Evolutionary conservation across 2,797 vertebrate species (phyloP).

Genomic region (Manis crassicaudata): DNA sequence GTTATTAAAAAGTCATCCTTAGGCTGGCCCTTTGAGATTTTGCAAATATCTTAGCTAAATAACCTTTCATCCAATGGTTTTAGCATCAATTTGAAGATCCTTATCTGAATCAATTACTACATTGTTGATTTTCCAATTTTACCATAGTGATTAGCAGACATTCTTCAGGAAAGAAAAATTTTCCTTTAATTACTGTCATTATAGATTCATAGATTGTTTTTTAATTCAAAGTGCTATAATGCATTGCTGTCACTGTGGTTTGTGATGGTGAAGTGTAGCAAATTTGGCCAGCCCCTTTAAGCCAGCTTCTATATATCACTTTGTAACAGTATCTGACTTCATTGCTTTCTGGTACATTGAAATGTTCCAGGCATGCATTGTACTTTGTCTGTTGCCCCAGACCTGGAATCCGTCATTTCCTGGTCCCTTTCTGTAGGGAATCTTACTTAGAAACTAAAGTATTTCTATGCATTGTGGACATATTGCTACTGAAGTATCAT

Average conservation of each 20-base stretch:
- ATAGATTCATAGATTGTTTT: not conserved
- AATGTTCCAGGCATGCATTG: not conserved
- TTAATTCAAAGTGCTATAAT: not conserved
- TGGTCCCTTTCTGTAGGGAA: not conserved
- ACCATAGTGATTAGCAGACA: not conserved
- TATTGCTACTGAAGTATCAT: not conserved
- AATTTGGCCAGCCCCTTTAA: not conserved
- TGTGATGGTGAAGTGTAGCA: not conserved
- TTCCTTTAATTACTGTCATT: not conserved
- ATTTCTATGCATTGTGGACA: not conserved
- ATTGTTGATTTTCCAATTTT: conserved; percentile 8
- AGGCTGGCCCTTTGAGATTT: not conserved
- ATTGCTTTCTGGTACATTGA: not conserved
- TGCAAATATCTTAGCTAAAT: not conserved
- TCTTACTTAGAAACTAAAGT: not conserved
- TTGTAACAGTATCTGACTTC: not conserved
- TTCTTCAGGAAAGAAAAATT: not conserved
- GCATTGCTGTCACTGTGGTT: not conserved
- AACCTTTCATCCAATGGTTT: not conserved
- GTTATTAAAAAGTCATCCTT: not conserved
- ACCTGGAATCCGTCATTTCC: not conserved
- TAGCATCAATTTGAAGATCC: not conserved
- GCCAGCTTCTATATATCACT: too few species aligned
- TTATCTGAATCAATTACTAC: not conserved
- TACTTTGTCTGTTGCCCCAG: not conserved